Evolutionary conservation across 2,113 vertebrate species (phyloP), one percentile per base, ranked within the genome.

Genomic region (Urocitellus parryii): DNA sequence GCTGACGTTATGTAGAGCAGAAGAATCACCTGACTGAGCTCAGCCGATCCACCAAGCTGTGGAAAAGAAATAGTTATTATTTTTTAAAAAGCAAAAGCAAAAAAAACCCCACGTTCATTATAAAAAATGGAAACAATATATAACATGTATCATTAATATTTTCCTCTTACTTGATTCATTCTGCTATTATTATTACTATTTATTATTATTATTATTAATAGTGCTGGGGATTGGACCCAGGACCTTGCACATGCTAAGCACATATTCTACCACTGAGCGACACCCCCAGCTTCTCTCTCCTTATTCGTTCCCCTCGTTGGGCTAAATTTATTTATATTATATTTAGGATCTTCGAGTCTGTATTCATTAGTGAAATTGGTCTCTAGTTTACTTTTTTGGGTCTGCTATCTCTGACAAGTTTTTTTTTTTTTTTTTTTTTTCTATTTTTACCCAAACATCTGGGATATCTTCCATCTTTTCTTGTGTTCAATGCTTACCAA

Each of bases 401-500:
- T 76, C 53, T 93, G 61, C 32, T 87, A 0, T 90, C 78, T 94
- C 82, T 76, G 65, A 82, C 70, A 89, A 70, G 12, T 77, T 70
- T 86, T 92, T 81, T 51, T 51, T 51, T 70, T 86, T 92, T 81
- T 51, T 51, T 51, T 3, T 39, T 39, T 45, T 45, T 45, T 72
- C 81, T 85, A 8, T 92, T 97, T 97, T 85, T 51, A 39, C 92
- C n/a, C 45, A 84, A 39, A 53, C 94, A 91, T 67, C 51, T 94
- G 89, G 67, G 77, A 76, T 91, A 25, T 34, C 34, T 70, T 87
- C 29, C 72, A 61, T 82, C 29, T 70, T 90, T 34, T 80, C 17
- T 63, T 92, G n/a, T 18, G 34, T 83, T 88, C 84, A 27, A 29
- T 92, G 22, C 81, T 93, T 88, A 65, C 25, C 6, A 76, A 90